These are phyloP conservation scores for Pheosia gnoma DNA, from an alignment of 2,888 invertebrate species.

Conservation along the genomic window DNA sequence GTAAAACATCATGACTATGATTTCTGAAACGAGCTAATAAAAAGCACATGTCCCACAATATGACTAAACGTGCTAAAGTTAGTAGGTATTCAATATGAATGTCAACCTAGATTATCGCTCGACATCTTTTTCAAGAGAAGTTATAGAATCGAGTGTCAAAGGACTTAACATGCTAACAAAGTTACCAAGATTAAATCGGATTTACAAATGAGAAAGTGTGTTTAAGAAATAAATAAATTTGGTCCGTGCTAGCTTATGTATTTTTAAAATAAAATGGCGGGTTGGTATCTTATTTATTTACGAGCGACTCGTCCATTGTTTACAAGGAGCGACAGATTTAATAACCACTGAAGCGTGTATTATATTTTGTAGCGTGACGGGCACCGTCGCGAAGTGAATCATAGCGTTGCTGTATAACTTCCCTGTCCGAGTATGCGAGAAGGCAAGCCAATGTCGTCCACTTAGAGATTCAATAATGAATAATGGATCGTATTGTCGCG, in stretches of 20 bases:
- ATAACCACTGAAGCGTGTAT: constrained; percentile 30
- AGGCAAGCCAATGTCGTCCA: constrained; percentile 42
- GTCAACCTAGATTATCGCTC: no score
- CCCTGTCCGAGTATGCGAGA: constrained; percentile 48
- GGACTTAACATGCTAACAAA: no score
- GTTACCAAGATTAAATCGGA: constrained; percentile 10
- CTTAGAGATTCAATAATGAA: constrained; percentile 64
- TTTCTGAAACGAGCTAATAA: neutral
- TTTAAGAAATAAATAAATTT: constrained; percentile 29
- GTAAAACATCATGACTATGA: neutral
- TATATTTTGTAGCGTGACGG: constrained; percentile 44
- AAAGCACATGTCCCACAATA: neutral
- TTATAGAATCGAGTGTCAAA: no score
- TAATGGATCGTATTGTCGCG: constrained; percentile 63
- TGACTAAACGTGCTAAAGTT: neutral
- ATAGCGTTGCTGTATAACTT: constrained; percentile 34
- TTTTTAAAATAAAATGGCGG: constrained; percentile 22
- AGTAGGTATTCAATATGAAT: no score
- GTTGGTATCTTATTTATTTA: constrained; percentile 17
- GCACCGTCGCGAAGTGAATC: constrained; percentile 56
- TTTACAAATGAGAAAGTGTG: constrained; percentile 29
- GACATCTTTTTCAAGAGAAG: no score
- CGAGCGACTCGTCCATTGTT: constrained; percentile 22
- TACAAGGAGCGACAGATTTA: constrained; percentile 21
- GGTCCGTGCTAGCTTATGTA: constrained; percentile 16